Conservation (phyloP, 2,113 vertebrate species). For the Otocyon megalotis region DNA sequence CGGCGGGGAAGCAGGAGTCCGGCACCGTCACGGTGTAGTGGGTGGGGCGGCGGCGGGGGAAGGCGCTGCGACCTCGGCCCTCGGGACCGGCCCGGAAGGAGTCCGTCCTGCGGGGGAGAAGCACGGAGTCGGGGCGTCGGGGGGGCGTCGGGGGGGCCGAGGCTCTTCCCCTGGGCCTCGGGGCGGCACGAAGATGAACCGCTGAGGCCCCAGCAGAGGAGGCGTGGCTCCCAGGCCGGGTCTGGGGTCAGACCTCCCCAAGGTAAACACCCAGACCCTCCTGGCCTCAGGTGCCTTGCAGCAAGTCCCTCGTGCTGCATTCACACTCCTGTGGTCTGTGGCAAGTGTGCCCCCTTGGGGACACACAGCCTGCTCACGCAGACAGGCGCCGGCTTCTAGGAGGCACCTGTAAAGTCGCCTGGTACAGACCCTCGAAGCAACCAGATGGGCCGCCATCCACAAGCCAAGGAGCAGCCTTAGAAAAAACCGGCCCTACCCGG, state of each 20-base stretch:
- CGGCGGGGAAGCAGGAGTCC: slow-evolving; percentile 83
- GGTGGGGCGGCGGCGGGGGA: slow-evolving; percentile 87
- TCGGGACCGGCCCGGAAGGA: slow-evolving; percentile 80
- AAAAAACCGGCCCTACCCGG: not conserved
- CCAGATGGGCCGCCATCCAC: not conserved
- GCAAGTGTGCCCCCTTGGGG: not conserved
- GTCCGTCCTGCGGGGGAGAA: slow-evolving; percentile 86
- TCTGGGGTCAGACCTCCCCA: not conserved
- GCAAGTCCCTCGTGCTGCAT: fast-evolving
- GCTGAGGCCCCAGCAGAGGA: not conserved
- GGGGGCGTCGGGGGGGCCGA: not conserved
- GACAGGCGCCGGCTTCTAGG: not conserved
- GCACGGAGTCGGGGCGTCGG: not conserved
- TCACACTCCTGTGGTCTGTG: fast-evolving
- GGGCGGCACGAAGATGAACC: not conserved
- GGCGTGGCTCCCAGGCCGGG: not conserved
- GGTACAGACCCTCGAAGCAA: not conserved
- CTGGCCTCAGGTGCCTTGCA: fast-evolving
- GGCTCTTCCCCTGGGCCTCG: not conserved
- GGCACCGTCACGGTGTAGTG: slow-evolving; percentile 88
- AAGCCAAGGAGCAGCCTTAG: not conserved
- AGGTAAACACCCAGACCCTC: not conserved
- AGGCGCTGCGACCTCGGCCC: slow-evolving; percentile 84
- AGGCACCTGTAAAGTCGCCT: not conserved
- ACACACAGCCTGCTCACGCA: too few relatives aligned